Percentiles rank a stretch among this genome's conserved stretches.
These are phyloP conservation scores for Homarus gammarus DNA, from an alignment of 2,888 invertebrate species.

Conservation along the genomic window DNA sequence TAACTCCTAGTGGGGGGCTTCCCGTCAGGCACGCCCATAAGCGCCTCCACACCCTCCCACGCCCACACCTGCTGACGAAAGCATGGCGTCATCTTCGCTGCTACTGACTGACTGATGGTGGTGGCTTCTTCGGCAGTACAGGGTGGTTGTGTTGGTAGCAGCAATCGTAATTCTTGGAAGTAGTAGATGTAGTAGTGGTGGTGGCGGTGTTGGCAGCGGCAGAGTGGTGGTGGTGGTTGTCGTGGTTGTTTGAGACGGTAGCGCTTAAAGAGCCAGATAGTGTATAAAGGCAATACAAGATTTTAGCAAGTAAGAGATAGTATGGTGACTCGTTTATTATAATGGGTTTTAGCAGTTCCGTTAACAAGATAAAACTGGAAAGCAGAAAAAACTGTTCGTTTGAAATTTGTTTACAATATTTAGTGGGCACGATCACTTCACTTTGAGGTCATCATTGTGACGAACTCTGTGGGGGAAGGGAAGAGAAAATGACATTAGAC, in stretches of 20 bases:
- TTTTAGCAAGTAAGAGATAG: conserved; percentile 68
- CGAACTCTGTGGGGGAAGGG: conserved; percentile 75
- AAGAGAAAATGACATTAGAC: conserved; percentile 12
- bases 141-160: conserved; percentile 35
- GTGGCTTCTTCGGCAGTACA: conserved; percentile 35
- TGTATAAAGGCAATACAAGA: conserved; percentile 65
- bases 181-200: conserved; percentile 36
- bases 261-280: conserved; percentile 68
- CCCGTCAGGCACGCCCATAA: conserved; percentile 33
- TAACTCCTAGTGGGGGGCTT: conserved; percentile 28
- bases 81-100: conserved; percentile 55
- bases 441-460: conserved; percentile 76
- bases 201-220: conserved; percentile 54
- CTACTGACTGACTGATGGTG: conserved; percentile 21
- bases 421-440: conserved; percentile 74
- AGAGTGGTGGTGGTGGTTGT: conserved; percentile 48
- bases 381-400: conserved; percentile 73
- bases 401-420: conserved; percentile 72
- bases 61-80: conserved; percentile 51
- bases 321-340: conserved; percentile 66
- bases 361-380: conserved; percentile 74
- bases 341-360: conserved; percentile 68
- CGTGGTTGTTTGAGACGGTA: conserved; percentile 52
- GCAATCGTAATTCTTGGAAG: neutral
- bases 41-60: conserved; percentile 58